Conservation (phyloP, 2,113 vertebrate species). For the Neodontobutis hainanensis region DNA sequence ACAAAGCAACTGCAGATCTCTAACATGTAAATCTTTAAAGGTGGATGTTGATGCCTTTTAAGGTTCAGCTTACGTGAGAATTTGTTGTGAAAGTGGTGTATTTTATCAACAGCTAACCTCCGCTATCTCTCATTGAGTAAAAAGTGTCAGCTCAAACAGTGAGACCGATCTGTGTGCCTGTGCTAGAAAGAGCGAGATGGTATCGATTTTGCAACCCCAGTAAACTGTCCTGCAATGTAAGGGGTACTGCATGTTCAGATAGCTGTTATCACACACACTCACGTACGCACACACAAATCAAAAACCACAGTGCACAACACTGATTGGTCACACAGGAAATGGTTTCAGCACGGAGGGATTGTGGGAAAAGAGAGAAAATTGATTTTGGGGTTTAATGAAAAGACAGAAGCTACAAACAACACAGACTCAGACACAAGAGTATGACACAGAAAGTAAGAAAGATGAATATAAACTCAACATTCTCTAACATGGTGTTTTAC, state of each 20-base stretch:
- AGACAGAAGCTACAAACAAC: slow-evolving; percentile 43
- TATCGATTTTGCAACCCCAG: slow-evolving; percentile 54
- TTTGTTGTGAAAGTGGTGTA: background rate
- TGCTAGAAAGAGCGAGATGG: slow-evolving; percentile 19
- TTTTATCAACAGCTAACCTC: slow-evolving; percentile 36
- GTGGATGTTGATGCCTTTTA: background rate
- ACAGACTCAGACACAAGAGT: slow-evolving; percentile 21
- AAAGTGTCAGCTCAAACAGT: slow-evolving; percentile 25
- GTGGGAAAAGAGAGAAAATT: slow-evolving; percentile 65
- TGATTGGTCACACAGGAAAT: slow-evolving; percentile 69
- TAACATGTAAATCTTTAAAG: background rate
- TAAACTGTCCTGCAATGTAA: slow-evolving; percentile 59
- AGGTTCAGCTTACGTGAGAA: slow-evolving; percentile 3
- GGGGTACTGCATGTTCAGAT: slow-evolving; percentile 49
- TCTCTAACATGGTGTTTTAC: background rate
- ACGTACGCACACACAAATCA: slow-evolving; percentile 20
- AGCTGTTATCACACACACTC: slow-evolving; percentile 25
- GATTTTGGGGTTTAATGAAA: slow-evolving; percentile 67
- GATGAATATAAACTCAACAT: slow-evolving; percentile 8
- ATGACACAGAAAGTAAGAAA: slow-evolving; percentile 4
- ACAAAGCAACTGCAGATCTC: background rate
- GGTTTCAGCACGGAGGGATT: slow-evolving; percentile 58
- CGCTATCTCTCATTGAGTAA: slow-evolving; percentile 26
- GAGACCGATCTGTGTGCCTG: slow-evolving; percentile 11
- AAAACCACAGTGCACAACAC: slow-evolving; percentile 24